Conservation (phyloP, 2,113 vertebrate genomes). For the Dolichotis patagonum region DNA sequence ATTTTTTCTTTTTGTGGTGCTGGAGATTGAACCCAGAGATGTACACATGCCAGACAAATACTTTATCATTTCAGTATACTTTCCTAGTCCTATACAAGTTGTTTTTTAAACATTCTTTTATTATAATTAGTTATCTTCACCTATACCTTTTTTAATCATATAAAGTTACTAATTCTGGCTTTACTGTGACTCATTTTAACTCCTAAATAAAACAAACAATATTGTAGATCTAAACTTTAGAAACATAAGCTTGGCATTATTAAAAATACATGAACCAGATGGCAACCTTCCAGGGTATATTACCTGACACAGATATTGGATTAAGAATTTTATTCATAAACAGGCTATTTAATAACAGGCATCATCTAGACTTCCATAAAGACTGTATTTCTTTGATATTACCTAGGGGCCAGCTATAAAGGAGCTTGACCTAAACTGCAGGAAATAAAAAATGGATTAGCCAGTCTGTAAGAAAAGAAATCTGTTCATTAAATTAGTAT, state of each 20-base stretch:
- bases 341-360: constrained; percentile 41
- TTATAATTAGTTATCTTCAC: neutral
- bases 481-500: constrained; percentile 48
- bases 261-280: constrained; percentile 77
- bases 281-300: constrained; percentile 61
- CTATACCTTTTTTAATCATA: neutral
- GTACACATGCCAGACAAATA: neutral
- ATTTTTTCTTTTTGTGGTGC: neutral
- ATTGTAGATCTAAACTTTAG: constrained; percentile 55
- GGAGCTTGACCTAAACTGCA: neutral
- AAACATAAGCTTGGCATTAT: constrained; percentile 71
- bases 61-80: neutral
- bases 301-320: constrained; percentile 65
- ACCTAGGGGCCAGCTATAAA: constrained; percentile 45
- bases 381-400: constrained; percentile 30
- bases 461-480: constrained; percentile 44
- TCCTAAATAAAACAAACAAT: constrained; percentile 67
- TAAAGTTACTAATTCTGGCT: constrained; percentile 25
- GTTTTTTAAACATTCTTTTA: neutral
- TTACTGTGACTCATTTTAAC: constrained; percentile 64
- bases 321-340: constrained; percentile 56
- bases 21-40: too few species aligned
- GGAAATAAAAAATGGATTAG: constrained; percentile 63
- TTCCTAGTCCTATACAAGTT: neutral
- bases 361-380: constrained; percentile 41